A percentile compares a stretch with the other conserved stretches of the same genome.
phyloP scores from a whole-genome alignment of 2,888 invertebrate species.

The Limnephilus rhombicus region DNA sequence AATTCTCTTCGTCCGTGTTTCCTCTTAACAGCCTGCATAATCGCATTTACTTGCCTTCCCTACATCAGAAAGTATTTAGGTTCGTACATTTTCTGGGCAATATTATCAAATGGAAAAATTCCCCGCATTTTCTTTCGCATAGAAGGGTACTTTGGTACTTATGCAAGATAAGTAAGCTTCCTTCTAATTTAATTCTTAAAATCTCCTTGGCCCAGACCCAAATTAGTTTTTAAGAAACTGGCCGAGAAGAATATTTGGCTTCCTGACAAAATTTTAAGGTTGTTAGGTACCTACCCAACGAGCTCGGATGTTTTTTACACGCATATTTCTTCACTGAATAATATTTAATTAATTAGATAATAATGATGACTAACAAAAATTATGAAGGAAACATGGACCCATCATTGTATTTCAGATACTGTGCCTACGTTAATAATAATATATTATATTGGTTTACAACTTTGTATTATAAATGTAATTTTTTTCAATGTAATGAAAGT shows the following conservation, averaged over 20 bases:
- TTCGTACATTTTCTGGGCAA: background rate
- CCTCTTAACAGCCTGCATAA: no score
- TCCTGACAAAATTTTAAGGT: constrained; percentile 1
- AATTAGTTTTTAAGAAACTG: constrained; percentile 53
- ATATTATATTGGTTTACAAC: no score
- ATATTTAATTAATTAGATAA: background rate
- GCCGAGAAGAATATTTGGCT: constrained; percentile 24
- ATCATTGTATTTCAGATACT: background rate
- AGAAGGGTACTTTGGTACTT: background rate
- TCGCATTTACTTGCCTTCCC: no score
- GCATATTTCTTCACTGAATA: background rate
- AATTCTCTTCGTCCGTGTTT: no score
- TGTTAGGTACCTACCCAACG: background rate
- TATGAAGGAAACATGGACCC: background rate
- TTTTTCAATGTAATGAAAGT: no score
- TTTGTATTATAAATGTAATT: no score
- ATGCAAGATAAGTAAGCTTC: constrained; percentile 35
- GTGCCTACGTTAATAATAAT: no score
- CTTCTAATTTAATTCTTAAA: constrained; percentile 41
- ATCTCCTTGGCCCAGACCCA: constrained; percentile 45
- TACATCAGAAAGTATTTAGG: background rate
- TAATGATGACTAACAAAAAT: background rate
- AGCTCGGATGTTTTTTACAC: background rate
- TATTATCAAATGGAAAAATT: background rate
- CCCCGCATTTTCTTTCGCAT: background rate